Percentiles rank a stretch among this genome's conserved stretches.
Conservation (phyloP, 2,797 vertebrate species). For the Spinibarbus caldwelli region DNA sequence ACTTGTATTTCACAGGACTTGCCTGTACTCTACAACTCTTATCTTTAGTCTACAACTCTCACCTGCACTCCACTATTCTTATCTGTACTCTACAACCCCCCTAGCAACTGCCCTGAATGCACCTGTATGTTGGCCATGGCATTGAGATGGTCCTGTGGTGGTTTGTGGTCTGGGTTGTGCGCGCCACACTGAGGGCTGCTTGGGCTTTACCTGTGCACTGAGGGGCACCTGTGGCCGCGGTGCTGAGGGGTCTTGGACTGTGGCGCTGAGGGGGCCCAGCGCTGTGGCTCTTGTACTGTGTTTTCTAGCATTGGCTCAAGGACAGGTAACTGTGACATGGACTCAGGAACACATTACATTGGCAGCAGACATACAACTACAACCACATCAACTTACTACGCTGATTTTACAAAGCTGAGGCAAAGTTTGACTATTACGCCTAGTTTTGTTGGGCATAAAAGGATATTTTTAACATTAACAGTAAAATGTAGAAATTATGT, state of each 20-base stretch:
- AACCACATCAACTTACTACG: too few relatives aligned
- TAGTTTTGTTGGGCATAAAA: neutral
- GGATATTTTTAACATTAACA: neutral
- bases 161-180: neutral
- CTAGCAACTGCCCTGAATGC: neutral
- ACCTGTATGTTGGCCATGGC: neutral
- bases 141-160: neutral
- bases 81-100: neutral
- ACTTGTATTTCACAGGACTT: rapidly evolving
- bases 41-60: neutral
- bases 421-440: neutral
- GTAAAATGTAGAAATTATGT: neutral
- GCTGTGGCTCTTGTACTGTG: neutral
- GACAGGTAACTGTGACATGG: neutral
- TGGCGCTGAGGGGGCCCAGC: too few relatives aligned
- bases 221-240: neutral
- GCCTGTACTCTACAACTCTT: neutral
- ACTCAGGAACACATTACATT: too few relatives aligned
- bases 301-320: neutral
- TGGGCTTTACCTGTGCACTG: neutral
- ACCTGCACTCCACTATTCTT: neutral
- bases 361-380: neutral
- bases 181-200: neutral
- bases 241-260: too few relatives aligned
- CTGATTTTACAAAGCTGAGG: neutral